phyloP scores from a whole-genome alignment of 2,888 invertebrate genomes.

The Neria commutata region DNA sequence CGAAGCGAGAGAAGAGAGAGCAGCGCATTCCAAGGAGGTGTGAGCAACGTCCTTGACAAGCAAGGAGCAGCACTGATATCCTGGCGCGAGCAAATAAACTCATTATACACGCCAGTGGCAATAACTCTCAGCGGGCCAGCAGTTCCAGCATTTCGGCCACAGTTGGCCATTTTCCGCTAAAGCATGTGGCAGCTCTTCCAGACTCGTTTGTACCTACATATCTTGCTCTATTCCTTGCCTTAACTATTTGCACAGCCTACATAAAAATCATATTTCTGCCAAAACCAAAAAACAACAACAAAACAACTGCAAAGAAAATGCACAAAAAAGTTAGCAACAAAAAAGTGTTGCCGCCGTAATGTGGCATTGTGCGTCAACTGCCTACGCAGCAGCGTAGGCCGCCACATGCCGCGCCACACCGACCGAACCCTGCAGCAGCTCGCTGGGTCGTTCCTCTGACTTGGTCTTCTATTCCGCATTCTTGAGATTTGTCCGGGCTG shows the following conservation, averaged over 20 bases:
- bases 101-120: conserved; percentile 14
- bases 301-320: conserved; percentile 4
- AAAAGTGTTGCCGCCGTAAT: background rate
- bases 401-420: background rate
- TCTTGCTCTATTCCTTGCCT: background rate
- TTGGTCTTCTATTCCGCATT: conserved; percentile 34
- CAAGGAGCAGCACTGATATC: background rate
- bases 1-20: background rate
- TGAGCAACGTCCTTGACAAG: conserved; percentile 8
- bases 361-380: background rate
- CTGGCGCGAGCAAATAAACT: conserved; percentile 17
- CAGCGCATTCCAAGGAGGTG: background rate
- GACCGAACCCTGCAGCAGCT: background rate
- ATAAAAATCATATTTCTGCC: conserved; percentile 6
- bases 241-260: conserved; percentile 14
- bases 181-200: conserved; percentile 12
- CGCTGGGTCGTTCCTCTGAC: background rate
- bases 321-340: background rate
- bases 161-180: background rate
- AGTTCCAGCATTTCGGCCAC: background rate
- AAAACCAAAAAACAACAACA: conserved; percentile 11
- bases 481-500: conserved; percentile 29
- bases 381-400: background rate
- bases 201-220: conserved; percentile 8
- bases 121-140: conserved; percentile 15